Conservation (phyloP, 2,797 vertebrate species). For the Mareca penelope region DNA sequence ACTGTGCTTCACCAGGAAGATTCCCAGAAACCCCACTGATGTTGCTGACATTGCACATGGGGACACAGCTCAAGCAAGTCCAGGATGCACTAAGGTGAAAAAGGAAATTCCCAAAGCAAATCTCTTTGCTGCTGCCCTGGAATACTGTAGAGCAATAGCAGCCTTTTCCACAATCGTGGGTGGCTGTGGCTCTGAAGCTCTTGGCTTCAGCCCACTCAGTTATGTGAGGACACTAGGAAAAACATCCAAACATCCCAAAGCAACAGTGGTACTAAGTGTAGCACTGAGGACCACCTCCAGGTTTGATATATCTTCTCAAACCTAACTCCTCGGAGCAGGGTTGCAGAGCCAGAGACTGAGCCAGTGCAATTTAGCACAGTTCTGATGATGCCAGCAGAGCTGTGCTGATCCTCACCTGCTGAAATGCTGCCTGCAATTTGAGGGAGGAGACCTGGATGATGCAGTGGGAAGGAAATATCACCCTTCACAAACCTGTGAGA, state of each 20-base stretch:
- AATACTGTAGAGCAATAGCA: accelerated
- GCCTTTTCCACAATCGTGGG: accelerated
- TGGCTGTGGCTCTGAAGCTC: neutral
- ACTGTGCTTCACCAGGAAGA: neutral
- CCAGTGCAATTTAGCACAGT: neutral
- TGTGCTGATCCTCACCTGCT: neutral
- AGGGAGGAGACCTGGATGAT: neutral
- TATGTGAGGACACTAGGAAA: neutral
- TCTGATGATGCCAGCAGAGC: neutral
- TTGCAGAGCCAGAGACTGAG: neutral
- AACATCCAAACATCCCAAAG: neutral
- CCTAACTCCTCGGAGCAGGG: neutral
- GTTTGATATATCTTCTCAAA: neutral
- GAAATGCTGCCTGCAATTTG: neutral
- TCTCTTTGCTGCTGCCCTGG: neutral
- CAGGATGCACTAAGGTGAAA: neutral
- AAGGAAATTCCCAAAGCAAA: neutral
- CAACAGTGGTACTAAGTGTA: neutral
- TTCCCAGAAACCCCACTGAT: neutral
- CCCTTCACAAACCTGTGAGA: neutral
- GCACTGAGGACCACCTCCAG: neutral
- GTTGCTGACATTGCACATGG: neutral
- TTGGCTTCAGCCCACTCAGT: neutral
- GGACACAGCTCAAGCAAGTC: neutral
- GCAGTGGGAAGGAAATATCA: neutral